Evolutionary conservation across 2,113 vertebrate species (phyloP), one percentile per base, ranked within the genome.

Genomic region (Salvelinus namaycush): DNA sequence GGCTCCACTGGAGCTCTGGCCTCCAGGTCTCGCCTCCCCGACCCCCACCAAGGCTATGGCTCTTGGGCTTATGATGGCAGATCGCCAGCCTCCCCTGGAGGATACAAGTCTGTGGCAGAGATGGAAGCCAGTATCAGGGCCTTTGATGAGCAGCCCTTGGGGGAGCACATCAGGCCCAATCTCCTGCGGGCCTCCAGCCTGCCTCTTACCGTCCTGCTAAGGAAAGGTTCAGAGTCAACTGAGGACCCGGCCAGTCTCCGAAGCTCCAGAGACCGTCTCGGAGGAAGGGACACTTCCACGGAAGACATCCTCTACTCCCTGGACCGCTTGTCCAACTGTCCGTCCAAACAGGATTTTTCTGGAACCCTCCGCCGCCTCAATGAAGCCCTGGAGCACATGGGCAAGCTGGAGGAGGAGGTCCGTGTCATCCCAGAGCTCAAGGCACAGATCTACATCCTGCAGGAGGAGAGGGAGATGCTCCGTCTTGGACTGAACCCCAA

Each of bases 121-220:
- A 88, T 94, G 88, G 82, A 96, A 68, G 87, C 78, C 13, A 92
- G 91, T 78, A 87, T 89, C 22, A 77, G 84, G 7, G 77, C 78
- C 26, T 91, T 88, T 3, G 90, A 91, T 18, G 95, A 93, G 0
- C 93, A 94, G 39, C 89, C 90, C 3, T 39, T 90, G 4, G 85
- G 88, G 0, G 91, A 86, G 59, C 89, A 91, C 24, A 92, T 92
- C 7, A 91, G 96, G 69, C 97, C 97, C 1, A 93, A 97, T 82
- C 94, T 99, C 18, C 83, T 97, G 69, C 92, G 97, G 29, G 95
- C 97, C 1, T 96, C 96, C 78, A 99, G 97, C 91, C 90, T 98
- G 90, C 97, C 97, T 0, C 92, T 94, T 0, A 93, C 96, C 0
- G 93, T 97, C 60, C 92, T 91, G 0, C 92, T 94, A 0, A 91